Conservation (phyloP, 2,888 invertebrate genomes). For the Caenorhabditis sp. region DNA sequence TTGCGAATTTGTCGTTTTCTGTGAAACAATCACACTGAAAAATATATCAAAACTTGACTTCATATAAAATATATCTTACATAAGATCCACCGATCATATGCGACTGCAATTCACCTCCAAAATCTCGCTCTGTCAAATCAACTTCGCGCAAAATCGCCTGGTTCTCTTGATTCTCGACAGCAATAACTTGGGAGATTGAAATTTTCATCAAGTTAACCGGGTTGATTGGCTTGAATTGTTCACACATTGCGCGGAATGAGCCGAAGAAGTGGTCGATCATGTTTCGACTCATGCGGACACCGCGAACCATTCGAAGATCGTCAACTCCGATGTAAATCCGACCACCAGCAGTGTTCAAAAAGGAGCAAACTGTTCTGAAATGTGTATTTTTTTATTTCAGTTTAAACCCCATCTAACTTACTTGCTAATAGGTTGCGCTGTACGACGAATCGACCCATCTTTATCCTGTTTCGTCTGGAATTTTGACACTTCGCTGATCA, state of each 20-base stretch:
- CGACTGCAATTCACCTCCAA: conserved; percentile 12
- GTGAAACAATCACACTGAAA: conserved; percentile 34
- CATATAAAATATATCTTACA: too few relatives aligned
- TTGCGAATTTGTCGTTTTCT: conserved; percentile 2
- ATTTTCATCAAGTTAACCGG: conserved; percentile 20
- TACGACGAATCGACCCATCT: conserved; percentile 46
- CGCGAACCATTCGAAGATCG: conserved; percentile 41
- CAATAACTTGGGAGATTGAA: background rate
- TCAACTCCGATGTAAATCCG: conserved; percentile 47
- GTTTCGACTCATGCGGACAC: conserved; percentile 43
- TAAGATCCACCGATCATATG: conserved; percentile 25
- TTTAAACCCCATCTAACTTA: conserved; percentile 22
- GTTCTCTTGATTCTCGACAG: background rate
- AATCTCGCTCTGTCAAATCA: conserved; percentile 16
- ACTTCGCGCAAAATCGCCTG: conserved; percentile 7
- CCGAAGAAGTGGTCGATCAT: conserved; percentile 41
- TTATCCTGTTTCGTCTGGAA: conserved; percentile 40
- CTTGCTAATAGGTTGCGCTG: conserved; percentile 57
- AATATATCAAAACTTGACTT: background rate
- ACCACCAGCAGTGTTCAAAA: conserved; percentile 53
- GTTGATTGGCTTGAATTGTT: conserved; percentile 33
- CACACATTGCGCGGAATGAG: conserved; percentile 33
- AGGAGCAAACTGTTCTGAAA: conserved; percentile 50
- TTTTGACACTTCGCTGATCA: conserved; percentile 40
- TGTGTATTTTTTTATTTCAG: background rate